Evolutionary conservation across 2,113 vertebrate species (phyloP).

Genomic region (Pantherophis guttatus): DNA sequence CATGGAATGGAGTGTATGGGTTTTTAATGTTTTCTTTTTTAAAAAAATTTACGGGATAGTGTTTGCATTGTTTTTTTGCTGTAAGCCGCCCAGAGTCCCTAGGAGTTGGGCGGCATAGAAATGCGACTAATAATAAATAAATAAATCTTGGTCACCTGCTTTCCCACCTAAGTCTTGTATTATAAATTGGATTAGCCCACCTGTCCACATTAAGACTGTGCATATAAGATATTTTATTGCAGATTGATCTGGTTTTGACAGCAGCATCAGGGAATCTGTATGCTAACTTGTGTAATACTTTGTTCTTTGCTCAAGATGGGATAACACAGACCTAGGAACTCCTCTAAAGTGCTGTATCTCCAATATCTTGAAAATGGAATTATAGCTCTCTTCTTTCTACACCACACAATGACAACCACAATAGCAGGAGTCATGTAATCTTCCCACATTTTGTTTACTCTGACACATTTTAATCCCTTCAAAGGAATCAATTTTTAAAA

Average conservation of each 20-base stretch:
- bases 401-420: too few species aligned
- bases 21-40: too few species aligned
- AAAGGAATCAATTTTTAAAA: not conserved
- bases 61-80: too few species aligned
- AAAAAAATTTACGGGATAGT: too few species aligned
- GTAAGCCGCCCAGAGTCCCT: too few species aligned
- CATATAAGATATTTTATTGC: not conserved
- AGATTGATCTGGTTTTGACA: not conserved
- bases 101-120: too few species aligned
- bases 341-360: not conserved
- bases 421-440: not conserved
- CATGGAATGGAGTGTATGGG: too few species aligned
- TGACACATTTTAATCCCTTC: not conserved
- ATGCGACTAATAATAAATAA: too few species aligned
- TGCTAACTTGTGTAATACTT: not conserved
- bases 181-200: not conserved
- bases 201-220: not conserved
- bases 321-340: not conserved
- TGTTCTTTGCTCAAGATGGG: not conserved
- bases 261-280: not conserved
- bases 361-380: not conserved
- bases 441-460: not conserved
- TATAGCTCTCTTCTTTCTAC: too few species aligned
- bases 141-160: not conserved
- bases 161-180: not conserved